Percentiles rank a stretch among this genome's conserved stretches.
Conservation (phyloP, 1,140 invertebrate genomes). For the Cecropterus lyciades region DNA sequence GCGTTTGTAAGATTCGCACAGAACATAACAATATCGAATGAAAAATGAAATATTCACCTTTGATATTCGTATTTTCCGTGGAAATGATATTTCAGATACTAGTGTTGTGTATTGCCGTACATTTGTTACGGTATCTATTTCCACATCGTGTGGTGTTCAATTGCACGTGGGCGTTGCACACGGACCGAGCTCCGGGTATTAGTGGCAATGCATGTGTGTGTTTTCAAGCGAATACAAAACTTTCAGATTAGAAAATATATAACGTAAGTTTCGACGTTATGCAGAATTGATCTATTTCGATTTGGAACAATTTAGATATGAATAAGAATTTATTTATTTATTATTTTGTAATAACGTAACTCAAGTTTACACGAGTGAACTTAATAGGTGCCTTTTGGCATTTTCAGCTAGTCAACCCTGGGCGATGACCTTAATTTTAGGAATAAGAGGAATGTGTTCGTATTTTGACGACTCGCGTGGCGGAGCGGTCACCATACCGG, state of each 20-base stretch:
- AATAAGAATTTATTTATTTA: too few relatives aligned
- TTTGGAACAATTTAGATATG: too few relatives aligned
- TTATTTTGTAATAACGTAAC: too few relatives aligned
- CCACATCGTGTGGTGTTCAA: conserved; percentile 73
- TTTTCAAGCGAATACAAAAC: conserved; percentile 5
- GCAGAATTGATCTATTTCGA: too few relatives aligned
- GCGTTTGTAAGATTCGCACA: conserved; percentile 11
- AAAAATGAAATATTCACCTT: conserved; percentile 39
- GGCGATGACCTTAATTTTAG: too few relatives aligned
- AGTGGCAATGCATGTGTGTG: background rate
- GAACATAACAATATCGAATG: conserved; percentile 18
- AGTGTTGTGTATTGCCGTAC: conserved; percentile 44
- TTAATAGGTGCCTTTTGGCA: too few relatives aligned
- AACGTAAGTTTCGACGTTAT: background rate
- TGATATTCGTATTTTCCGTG: conserved; percentile 30
- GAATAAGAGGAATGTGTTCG: too few relatives aligned
- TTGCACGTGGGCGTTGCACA: conserved; percentile 54
- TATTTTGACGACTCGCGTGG: too few relatives aligned
- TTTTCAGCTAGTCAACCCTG: too few relatives aligned
- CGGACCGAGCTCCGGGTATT: conserved; percentile 5
- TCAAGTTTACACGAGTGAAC: too few relatives aligned
- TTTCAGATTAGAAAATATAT: background rate
- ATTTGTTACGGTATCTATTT: conserved; percentile 69
- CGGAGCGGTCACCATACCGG: too few relatives aligned
- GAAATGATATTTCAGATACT: conserved; percentile 46